These are phyloP conservation scores for Chinchilla lanigera DNA, from an alignment of 2,113 vertebrate genomes.

Conservation along the genomic window DNA sequence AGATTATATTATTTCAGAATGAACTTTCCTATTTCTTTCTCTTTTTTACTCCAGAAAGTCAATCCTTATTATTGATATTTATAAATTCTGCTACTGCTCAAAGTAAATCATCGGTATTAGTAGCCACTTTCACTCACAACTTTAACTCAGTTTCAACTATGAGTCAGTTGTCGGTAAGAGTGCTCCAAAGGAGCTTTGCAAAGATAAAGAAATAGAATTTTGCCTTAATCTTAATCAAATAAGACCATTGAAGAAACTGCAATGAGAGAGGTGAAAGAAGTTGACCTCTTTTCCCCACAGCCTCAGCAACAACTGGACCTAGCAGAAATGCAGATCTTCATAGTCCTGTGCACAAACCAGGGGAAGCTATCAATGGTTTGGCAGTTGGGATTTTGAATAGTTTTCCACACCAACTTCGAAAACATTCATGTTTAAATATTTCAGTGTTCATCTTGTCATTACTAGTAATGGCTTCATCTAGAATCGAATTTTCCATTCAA, in stretches of 20 bases:
- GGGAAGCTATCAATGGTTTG: background rate
- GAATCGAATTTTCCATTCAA: slow-evolving; percentile 54
- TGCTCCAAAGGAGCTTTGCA: background rate
- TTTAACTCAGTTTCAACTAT: slow-evolving; percentile 13
- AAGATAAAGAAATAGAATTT: background rate
- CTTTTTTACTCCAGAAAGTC: background rate
- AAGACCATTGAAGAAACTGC: background rate
- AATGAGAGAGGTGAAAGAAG: background rate
- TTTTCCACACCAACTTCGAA: background rate
- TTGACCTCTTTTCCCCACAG: slow-evolving; percentile 4
- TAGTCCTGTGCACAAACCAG: background rate
- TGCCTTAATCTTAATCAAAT: background rate
- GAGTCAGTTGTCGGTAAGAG: background rate
- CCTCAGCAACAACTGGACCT: background rate
- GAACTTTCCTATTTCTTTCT: background rate
- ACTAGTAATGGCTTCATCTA: slow-evolving; percentile 29
- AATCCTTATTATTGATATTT: background rate
- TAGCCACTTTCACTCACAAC: background rate
- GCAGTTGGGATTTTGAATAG: background rate
- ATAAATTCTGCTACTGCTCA: background rate
- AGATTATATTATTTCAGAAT: background rate
- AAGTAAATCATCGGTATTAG: slow-evolving; percentile 42
- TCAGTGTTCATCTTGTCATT: background rate
- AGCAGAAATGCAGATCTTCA: background rate
- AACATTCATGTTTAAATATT: slow-evolving; percentile 38